Evolutionary conservation across 2,888 invertebrate species (phyloP).

Genomic region (Criorhina ranunculi): DNA sequence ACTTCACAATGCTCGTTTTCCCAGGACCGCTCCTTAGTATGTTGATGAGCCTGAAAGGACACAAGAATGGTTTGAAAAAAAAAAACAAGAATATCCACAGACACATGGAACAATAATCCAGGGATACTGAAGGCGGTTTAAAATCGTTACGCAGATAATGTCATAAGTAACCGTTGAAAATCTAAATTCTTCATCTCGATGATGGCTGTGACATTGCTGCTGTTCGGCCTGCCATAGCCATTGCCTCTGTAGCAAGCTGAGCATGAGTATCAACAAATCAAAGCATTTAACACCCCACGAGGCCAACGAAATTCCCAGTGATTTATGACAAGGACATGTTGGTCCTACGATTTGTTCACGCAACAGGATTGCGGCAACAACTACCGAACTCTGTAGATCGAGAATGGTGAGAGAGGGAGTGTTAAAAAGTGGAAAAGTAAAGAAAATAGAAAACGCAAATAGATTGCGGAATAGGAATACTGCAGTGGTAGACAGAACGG

Average conservation of each 20-base stretch:
- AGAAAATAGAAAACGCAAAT: background rate
- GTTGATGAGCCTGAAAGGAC: slow-evolving; percentile 36
- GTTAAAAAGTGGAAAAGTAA: background rate
- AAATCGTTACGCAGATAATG: slow-evolving; percentile 67
- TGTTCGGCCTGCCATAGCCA: slow-evolving; percentile 17
- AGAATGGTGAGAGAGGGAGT: background rate
- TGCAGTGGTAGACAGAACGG: background rate
- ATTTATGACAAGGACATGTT: slow-evolving; percentile 71
- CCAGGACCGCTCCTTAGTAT: slow-evolving; percentile 29
- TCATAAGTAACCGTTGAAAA: slow-evolving; percentile 74
- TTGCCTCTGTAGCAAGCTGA: slow-evolving; percentile 28
- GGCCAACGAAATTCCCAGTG: slow-evolving; percentile 57
- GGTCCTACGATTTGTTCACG: slow-evolving; percentile 52
- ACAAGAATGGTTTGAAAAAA: background rate
- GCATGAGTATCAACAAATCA: slow-evolving; percentile 70
- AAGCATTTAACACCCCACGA: slow-evolving; percentile 70
- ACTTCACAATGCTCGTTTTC: slow-evolving; percentile 12
- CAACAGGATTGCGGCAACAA: slow-evolving; percentile 62
- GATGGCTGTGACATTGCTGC: slow-evolving; percentile 39
- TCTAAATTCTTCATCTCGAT: slow-evolving; percentile 66
- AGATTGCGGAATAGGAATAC: background rate
- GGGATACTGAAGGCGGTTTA: slow-evolving; percentile 49
- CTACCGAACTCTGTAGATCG: slow-evolving; percentile 6
- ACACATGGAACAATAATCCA: slow-evolving; percentile 30
- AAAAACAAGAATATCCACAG: slow-evolving; percentile 19